These are phyloP conservation scores for Bursaphelenchus mucronatus DNA, from an alignment of 1,140 invertebrate species.

Conservation along the genomic window DNA sequence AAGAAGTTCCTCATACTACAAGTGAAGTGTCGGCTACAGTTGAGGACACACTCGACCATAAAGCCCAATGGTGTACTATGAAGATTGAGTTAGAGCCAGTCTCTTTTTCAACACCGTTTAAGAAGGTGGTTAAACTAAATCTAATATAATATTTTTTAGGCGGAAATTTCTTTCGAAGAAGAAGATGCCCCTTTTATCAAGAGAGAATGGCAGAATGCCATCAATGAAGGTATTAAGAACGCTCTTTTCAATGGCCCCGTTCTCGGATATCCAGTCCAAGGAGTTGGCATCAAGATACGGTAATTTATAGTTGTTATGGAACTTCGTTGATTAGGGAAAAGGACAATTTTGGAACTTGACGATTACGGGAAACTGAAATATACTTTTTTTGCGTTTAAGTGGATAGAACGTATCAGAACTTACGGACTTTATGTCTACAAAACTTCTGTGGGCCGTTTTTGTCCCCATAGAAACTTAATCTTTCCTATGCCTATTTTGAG, in stretches of 20 bases:
- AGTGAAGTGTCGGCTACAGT: conserved; percentile 63
- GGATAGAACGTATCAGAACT: too few species aligned
- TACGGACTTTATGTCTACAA: too few species aligned
- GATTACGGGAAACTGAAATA: too few species aligned
- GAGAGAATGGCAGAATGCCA: conserved; percentile 62
- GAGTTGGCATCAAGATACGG: conserved; percentile 74
- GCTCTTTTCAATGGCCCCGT: conserved; percentile 64
- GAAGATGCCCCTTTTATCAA: conserved; percentile 41
- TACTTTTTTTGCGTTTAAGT: too few species aligned
- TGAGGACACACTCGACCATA: conserved; percentile 37
- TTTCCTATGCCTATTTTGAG: too few species aligned
- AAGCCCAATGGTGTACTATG: conserved; percentile 28
- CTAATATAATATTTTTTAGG: conserved; percentile 26
- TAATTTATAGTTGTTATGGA: too few species aligned
- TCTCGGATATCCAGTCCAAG: conserved; percentile 67
- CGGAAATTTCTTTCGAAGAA: conserved; percentile 50
- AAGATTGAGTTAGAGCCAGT: conserved; percentile 66
- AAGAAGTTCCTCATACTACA: conserved; percentile 65
- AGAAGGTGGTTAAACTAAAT: neutral
- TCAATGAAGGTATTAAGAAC: conserved; percentile 64
- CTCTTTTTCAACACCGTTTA: conserved; percentile 36
- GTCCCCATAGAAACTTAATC: too few species aligned
- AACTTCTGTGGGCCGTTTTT: too few species aligned
- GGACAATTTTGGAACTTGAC: too few species aligned
- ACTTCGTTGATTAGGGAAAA: too few species aligned